Evolutionary conservation across 2,888 invertebrate genomes (phyloP), one percentile per base, ranked within the genome.

Genomic region (Sepiola atlantica): DNA sequence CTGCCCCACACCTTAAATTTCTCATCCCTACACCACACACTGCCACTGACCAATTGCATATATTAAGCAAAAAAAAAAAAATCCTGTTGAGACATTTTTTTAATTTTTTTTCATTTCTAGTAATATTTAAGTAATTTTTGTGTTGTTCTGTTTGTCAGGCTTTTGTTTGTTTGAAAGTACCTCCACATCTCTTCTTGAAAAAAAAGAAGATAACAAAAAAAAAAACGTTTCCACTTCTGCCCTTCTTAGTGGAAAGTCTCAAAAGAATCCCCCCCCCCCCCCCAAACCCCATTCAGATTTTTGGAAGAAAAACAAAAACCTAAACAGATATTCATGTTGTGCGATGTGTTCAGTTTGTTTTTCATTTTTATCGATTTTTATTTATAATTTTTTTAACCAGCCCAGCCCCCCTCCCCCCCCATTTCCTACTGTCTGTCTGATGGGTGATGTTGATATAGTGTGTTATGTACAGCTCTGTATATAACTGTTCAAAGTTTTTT

Each of bases 391-490:
- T 61, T 61, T 61, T 61, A 20, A 20, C 21, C 21, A 61, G 21
- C 24, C 16, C 8, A 2, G 2, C 45, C 45, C 45, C 45, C 8
- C 45, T 45, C 45, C 45, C 45, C 45, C 45, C n/a, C n/a, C n/a
- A n/a, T n/a, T 28, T n/a, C 77, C 77, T 77, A 32, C n/a, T 77
- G 77, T 32, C 77, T 77, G 77, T 32, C 77, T 77, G 77, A 77
- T 77, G 32, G 77, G 77, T 77, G 77, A 77, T n/a, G 77, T 77
- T n/a, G n/a, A 77, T 77, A 77, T 77, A 77, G 77, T 77, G n/a
- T 77, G 77, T 77, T 77, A 77, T 77, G 77, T 77, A 77, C 77
- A 77, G 77, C 77, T 77, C 77, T 77, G 77, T 77, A 77, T 77
- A 77, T 77, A 77, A 77, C 77, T 77, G 77, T 77, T 77, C 77